phyloP scores from a whole-genome alignment of 2,113 vertebrate species.

The Lophura nycthemera region DNA sequence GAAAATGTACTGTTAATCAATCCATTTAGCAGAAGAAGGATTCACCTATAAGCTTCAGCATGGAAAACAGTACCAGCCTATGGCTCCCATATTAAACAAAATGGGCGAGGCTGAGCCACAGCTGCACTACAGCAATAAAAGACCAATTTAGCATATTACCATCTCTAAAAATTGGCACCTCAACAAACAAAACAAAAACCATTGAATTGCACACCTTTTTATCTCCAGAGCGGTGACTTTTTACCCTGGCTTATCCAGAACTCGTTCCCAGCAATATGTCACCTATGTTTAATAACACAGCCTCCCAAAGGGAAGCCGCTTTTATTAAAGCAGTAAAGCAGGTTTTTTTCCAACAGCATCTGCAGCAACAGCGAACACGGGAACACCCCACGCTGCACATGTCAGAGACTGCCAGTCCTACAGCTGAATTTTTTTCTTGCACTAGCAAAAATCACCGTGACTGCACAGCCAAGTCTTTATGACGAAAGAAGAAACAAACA shows the following conservation, averaged over 20 bases:
- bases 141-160: background rate
- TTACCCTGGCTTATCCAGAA: background rate
- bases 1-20: background rate
- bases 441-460: background rate
- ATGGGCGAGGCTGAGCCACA: constrained; percentile 75
- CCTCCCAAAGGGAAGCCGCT: background rate
- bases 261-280: constrained; percentile 19
- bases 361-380: background rate
- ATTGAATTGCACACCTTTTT: background rate
- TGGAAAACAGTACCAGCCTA: background rate
- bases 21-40: background rate
- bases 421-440: background rate
- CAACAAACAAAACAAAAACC: background rate
- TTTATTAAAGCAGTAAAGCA: background rate
- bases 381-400: background rate
- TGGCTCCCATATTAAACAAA: constrained; percentile 52
- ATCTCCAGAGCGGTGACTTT: background rate
- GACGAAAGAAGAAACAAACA: background rate
- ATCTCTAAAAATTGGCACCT: background rate
- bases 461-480: background rate
- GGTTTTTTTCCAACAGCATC: background rate
- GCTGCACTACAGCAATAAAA: constrained; percentile 44
- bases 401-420: background rate
- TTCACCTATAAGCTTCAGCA: constrained; percentile 46
- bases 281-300: background rate